Conservation (phyloP, 2,797 vertebrate genomes). For the Lutra lutra region DNA sequence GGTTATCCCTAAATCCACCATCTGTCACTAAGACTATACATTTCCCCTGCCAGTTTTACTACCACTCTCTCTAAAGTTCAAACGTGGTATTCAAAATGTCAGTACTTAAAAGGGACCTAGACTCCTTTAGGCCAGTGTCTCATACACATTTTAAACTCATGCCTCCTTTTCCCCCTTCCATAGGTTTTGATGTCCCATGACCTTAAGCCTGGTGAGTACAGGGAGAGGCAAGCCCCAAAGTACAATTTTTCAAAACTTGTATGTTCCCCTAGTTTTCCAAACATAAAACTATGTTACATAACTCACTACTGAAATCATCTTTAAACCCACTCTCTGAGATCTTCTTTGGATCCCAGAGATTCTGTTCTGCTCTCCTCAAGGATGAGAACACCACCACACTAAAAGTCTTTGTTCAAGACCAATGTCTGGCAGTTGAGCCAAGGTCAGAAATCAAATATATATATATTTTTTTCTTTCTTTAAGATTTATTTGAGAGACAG, state of each 20-base stretch:
- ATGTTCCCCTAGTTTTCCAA: conserved; percentile 23
- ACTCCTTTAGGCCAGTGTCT: not conserved
- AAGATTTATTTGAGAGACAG: not conserved
- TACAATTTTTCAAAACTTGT: not conserved
- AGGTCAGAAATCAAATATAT: not conserved
- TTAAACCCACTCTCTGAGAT: not conserved
- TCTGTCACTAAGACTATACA: not conserved
- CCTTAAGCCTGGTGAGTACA: not conserved
- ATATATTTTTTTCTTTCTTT: not conserved
- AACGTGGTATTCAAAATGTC: not conserved
- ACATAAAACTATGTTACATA: not conserved
- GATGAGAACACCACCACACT: not conserved
- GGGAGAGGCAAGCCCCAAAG: not conserved
- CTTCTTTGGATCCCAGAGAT: not conserved
- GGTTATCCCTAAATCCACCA: not conserved
- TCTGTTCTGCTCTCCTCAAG: not conserved
- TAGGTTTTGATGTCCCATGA: not conserved
- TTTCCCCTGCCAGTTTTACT: not conserved
- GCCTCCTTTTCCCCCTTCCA: not conserved
- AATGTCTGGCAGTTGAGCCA: not conserved
- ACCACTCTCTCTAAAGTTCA: not conserved
- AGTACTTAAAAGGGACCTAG: not conserved
- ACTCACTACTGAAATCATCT: not conserved
- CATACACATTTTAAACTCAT: not conserved
- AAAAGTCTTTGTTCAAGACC: not conserved